Percentiles rank a stretch among this genome's conserved stretches.
Evolutionary conservation across 30 jellyfish, hydroid and myxozoan genomes (phyloP).

Genomic region (Cassiopea xamachana): DNA sequence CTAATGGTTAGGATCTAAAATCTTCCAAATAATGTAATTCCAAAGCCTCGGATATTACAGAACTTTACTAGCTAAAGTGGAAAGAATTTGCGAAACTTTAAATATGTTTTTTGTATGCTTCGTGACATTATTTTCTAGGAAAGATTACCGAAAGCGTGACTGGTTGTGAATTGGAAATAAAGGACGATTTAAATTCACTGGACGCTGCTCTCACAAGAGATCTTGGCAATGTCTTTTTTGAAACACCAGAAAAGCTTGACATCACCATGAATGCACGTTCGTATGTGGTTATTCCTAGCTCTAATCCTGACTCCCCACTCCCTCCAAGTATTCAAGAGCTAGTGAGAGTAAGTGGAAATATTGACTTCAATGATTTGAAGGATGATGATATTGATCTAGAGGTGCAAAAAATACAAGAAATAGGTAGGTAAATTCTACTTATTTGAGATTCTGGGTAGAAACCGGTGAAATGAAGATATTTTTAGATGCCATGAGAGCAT

Average conservation of each 20-base stretch:
- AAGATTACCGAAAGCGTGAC: background rate
- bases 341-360: constrained; percentile 1
- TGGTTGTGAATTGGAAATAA: background rate
- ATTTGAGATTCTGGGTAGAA: too few relatives aligned
- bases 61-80: too few relatives aligned
- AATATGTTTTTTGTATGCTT: background rate
- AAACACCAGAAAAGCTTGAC: background rate
- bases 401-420: background rate
- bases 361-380: background rate
- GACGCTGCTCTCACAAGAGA: background rate
- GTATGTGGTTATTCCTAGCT: constrained; percentile 49
- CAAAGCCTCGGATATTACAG: too few relatives aligned
- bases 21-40: too few relatives aligned
- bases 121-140: background rate
- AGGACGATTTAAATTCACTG: background rate
- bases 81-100: too few relatives aligned
- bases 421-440: too few relatives aligned
- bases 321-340: constrained; percentile 36
- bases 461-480: too few relatives aligned
- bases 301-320: constrained; percentile 69
- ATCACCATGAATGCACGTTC: background rate
- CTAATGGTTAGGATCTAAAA: too few relatives aligned
- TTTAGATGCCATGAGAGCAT: too few relatives aligned
- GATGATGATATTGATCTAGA: constrained; percentile 22
- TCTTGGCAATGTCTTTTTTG: background rate